Conservation (phyloP, 2,797 vertebrate species). For the Valencia hispanica region DNA sequence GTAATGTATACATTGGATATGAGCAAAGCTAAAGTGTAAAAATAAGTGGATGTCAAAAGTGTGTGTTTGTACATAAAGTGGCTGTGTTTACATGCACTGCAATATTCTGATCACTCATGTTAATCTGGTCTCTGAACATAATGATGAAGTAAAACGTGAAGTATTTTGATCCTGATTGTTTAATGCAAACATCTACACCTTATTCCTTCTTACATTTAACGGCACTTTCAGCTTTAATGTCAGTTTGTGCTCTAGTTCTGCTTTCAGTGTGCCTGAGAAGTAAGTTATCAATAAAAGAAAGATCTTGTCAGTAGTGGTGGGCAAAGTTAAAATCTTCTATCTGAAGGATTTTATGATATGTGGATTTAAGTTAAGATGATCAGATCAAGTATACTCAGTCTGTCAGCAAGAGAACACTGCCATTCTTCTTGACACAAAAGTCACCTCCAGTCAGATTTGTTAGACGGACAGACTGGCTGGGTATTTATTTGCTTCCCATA, state of each 20-base stretch:
- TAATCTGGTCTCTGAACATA: neutral
- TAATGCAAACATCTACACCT: neutral
- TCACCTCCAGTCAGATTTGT: neutral
- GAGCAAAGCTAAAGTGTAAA: neutral
- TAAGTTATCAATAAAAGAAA: neutral
- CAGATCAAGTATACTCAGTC: neutral
- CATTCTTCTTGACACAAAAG: neutral
- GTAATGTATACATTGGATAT: neutral
- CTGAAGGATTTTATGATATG: neutral
- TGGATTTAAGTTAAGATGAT: neutral
- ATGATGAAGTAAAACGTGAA: neutral
- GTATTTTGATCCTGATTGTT: neutral
- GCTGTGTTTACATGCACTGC: too few species aligned
- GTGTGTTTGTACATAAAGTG: neutral
- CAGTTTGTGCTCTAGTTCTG: neutral
- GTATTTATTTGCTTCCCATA: neutral
- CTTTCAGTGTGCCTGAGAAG: neutral
- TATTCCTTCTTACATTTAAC: neutral
- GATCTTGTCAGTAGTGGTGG: neutral
- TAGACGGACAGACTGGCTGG: neutral
- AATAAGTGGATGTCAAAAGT: neutral
- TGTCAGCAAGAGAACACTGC: neutral
- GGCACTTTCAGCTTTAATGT: neutral
- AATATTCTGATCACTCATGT: neutral
- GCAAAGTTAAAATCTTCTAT: neutral